Percentiles rank a stretch among this genome's conserved stretches.
These are phyloP conservation scores for Sicus ferrugineus DNA, from an alignment of 2,888 invertebrate genomes.

Conservation along the genomic window DNA sequence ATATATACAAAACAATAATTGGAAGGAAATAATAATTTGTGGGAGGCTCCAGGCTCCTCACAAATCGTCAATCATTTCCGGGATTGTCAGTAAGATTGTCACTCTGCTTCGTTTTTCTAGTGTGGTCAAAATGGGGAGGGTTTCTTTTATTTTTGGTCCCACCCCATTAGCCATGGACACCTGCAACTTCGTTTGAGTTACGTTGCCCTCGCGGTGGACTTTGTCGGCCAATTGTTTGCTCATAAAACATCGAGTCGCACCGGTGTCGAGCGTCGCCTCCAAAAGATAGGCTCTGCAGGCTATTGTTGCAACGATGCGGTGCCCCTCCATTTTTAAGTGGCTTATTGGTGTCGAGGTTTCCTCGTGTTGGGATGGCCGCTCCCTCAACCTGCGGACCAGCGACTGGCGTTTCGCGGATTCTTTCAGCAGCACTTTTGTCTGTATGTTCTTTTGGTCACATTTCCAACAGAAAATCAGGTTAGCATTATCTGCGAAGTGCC, in stretches of 20 bases:
- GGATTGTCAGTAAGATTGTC: background rate
- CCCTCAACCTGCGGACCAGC: background rate
- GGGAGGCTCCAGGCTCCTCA: too few relatives aligned
- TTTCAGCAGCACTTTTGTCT: background rate
- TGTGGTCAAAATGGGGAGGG: background rate
- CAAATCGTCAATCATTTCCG: background rate
- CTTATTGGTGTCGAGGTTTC: background rate
- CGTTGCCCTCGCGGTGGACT: background rate
- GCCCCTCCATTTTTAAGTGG: background rate
- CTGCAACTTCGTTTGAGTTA: background rate
- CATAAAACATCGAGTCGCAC: background rate
- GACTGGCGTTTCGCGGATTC: background rate
- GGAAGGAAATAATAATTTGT: too few relatives aligned
- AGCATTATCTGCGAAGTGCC: background rate
- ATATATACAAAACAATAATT: too few relatives aligned
- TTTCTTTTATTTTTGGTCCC: background rate
- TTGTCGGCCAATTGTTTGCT: background rate
- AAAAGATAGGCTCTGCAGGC: background rate
- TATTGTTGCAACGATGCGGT: background rate
- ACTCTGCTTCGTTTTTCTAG: background rate
- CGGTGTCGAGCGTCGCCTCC: background rate
- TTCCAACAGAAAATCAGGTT: background rate
- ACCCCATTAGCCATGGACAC: background rate
- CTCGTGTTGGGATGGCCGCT: too few relatives aligned
- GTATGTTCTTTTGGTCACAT: background rate